Base-by-base conservation (phyloP, 2,797 vertebrate species). In the Chromobotia macracanthus region DNA sequence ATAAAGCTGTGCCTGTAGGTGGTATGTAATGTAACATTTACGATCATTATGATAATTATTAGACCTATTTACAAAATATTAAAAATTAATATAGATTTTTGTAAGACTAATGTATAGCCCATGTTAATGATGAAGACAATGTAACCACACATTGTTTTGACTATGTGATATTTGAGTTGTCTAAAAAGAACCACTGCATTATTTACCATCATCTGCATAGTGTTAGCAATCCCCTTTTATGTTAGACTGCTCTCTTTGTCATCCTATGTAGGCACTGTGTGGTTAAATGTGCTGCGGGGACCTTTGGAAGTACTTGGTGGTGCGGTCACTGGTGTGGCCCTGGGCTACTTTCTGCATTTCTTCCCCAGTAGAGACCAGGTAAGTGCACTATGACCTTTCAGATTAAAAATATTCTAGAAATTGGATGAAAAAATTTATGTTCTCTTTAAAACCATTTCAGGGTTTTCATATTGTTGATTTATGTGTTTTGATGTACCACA, bases 291-390 rank as follows among this genome's bases (percentile, higher is more conserved):
- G 61, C 87, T 98, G 67, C 92, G 91, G 78, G 97, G 97, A 8
- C 82, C 94, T 4, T 86, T 99, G 86, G 97, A 99, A 89, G 96
- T 99, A 25, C 88, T 87, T 13, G 93, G 95, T 68, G 97, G 97
- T 44, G 84, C 94, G 75, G 90, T 93, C 77, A 82, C 92, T 75
- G 97, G 97, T 53, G 87, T 91, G 71, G 84, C 95, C 76, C 92
- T 97, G 55, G 97, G 97, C 35, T 93, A 96, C 85, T 94, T 98
- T 83, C 86, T 99, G 86, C 94, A 92, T 0, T 98, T 95, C 82
- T 97, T 99, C 81, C 97, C 97, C 72, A 99, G 97, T 86, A 90
- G 83, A 18, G 97, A 98, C 85, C 96, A 98, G 94, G 97, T 97
- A 82, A 87, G 87, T 18, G 21, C 65, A n/a, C 10, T 15, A 16